These are phyloP conservation scores for Holacanthus passer DNA, from an alignment of 2,113 vertebrate genomes.

Conservation along the genomic window DNA sequence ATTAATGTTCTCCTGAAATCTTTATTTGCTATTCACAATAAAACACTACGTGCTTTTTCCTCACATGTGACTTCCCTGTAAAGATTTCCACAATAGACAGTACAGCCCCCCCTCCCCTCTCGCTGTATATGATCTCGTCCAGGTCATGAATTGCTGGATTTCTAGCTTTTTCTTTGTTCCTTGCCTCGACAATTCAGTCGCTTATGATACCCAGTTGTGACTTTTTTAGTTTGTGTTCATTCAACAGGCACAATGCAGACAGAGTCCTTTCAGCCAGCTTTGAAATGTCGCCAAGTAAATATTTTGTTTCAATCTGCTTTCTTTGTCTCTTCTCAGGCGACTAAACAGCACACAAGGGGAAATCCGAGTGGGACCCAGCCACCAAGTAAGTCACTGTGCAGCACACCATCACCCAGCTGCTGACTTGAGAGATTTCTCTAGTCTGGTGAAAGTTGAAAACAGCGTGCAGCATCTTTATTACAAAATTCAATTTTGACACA, in stretches of 20 bases:
- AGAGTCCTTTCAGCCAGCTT: slow-evolving; percentile 23
- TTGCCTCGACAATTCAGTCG: not conserved
- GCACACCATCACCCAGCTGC: slow-evolving; percentile 7
- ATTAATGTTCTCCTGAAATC: slow-evolving; percentile 47
- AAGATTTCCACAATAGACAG: not conserved
- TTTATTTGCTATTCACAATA: slow-evolving; percentile 35
- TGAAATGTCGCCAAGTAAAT: slow-evolving; percentile 47
- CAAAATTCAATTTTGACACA: not conserved
- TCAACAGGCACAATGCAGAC: slow-evolving; percentile 15
- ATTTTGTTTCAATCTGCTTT: slow-evolving; percentile 58
- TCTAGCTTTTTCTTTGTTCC: not conserved
- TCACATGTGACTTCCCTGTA: not conserved
- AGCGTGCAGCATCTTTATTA: no score
- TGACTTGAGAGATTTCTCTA: not conserved
- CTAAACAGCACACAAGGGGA: slow-evolving; percentile 99
- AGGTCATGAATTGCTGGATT: not conserved
- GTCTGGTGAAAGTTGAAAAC: not conserved
- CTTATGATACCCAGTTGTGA: not conserved
- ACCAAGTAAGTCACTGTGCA: slow-evolving; percentile 89
- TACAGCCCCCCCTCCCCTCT: not conserved
- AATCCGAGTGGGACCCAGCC: slow-evolving; percentile 98
- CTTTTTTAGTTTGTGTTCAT: slow-evolving; percentile 20
- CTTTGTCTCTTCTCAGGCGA: slow-evolving; percentile 87
- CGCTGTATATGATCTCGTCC: not conserved
- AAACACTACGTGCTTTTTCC: slow-evolving; percentile 1